phyloP scores from a whole-genome alignment of 2,113 vertebrate species.

The Suncus etruscus region DNA sequence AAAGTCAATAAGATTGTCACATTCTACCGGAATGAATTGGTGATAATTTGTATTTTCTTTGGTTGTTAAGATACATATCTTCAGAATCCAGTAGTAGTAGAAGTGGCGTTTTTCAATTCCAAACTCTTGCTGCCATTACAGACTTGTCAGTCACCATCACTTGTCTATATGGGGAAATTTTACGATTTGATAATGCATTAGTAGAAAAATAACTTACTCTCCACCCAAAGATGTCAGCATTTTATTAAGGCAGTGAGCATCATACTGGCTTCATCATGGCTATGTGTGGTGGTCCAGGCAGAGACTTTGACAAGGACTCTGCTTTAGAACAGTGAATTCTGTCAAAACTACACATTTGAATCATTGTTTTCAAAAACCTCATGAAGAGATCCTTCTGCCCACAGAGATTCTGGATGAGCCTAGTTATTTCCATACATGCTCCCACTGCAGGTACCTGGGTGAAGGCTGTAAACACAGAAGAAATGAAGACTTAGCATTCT shows the following conservation, averaged over 20 bases:
- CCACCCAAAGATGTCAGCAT: background rate
- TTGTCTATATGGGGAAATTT: background rate
- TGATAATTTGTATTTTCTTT: background rate
- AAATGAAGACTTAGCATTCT: background rate
- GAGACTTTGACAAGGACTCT: background rate
- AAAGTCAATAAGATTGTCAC: too few relatives aligned
- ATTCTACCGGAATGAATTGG: background rate
- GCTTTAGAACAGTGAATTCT: background rate
- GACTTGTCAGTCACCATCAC: background rate
- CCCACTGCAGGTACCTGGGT: background rate
- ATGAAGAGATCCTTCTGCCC: background rate
- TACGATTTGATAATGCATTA: background rate
- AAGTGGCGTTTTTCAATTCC: background rate
- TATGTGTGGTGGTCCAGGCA: background rate
- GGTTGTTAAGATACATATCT: background rate
- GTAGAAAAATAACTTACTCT: too few relatives aligned
- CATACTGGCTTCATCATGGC: too few relatives aligned
- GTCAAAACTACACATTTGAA: background rate
- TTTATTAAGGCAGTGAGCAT: background rate
- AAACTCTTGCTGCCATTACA: background rate
- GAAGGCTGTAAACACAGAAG: background rate
- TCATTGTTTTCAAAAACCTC: background rate
- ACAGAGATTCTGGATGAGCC: background rate
- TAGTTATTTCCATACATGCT: background rate
- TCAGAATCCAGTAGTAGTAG: background rate